phyloP scores from a whole-genome alignment of 92 coral and sea anemone genomes.

The Montipora capitata region DNA sequence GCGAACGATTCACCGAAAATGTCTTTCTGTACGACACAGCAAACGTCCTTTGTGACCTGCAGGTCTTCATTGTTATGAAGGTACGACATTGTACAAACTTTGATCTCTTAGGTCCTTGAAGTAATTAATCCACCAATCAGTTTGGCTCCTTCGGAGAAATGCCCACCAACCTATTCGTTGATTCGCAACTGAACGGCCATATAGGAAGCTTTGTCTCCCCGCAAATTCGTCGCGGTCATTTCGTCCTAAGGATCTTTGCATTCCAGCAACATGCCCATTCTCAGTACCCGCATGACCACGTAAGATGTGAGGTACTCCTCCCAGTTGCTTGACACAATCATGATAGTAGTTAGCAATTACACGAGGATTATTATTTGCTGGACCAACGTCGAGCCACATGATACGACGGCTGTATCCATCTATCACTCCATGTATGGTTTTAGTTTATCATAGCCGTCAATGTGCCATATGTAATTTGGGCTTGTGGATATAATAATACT shows the following conservation, averaged over 20 bases:
- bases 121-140: constrained; percentile 74
- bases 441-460: constrained; percentile 73
- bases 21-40: constrained; percentile 7
- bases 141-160: constrained; percentile 34
- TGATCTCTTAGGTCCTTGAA: too few relatives aligned
- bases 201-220: constrained; percentile 63
- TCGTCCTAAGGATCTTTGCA: constrained; percentile 80
- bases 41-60: constrained; percentile 65
- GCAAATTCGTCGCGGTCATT: constrained; percentile 69
- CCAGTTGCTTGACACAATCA: constrained; percentile 10
- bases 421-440: too few relatives aligned
- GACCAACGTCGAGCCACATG: too few relatives aligned
- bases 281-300: constrained; percentile 81
- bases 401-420: too few relatives aligned
- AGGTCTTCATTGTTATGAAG: constrained; percentile 64
- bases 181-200: constrained; percentile 66
- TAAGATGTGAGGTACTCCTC: constrained; percentile 66
- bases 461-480: constrained; percentile 69
- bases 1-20: constrained; percentile 47
- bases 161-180: constrained; percentile 75
- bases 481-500: constrained; percentile 45
- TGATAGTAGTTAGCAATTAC: constrained; percentile 44
- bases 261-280: constrained; percentile 73
- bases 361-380: constrained; percentile 50
- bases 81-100: constrained; percentile 61